These are phyloP conservation scores for Nymphalis c-album DNA, from an alignment of 2,888 invertebrate genomes.

Conservation along the genomic window DNA sequence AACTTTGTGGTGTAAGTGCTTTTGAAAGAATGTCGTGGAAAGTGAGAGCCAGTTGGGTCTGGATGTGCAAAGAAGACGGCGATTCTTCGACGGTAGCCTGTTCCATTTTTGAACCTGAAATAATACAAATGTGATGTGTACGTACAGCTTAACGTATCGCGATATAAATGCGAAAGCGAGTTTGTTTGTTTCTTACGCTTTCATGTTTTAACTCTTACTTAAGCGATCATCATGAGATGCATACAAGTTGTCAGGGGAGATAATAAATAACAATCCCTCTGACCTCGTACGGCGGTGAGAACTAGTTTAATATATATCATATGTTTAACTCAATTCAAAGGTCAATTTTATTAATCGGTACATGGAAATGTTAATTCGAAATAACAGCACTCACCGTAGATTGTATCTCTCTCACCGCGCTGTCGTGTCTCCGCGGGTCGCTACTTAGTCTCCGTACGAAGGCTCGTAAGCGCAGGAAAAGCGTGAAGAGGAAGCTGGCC, in stretches of 20 bases:
- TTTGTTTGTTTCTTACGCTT: too few species aligned
- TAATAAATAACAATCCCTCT: too few species aligned
- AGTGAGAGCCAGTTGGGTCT: slow-evolving; percentile 86
- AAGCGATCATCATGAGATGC: too few species aligned
- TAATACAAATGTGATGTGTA: neutral
- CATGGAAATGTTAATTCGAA: neutral
- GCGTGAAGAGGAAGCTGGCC: slow-evolving; percentile 83
- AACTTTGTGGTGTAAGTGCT: slow-evolving; percentile 83
- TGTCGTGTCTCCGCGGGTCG: slow-evolving; percentile 67
- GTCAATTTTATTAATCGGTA: too few species aligned
- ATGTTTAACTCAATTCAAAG: too few species aligned
- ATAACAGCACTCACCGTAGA: slow-evolving; percentile 49
- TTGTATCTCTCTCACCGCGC: slow-evolving; percentile 74
- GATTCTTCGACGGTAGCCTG: slow-evolving; percentile 63
- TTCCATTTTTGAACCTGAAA: slow-evolving; percentile 79
- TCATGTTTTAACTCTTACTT: too few species aligned
- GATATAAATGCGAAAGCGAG: too few species aligned
- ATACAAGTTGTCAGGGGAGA: too few species aligned
- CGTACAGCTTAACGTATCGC: too few species aligned
- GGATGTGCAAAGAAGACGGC: slow-evolving; percentile 83
- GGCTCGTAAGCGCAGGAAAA: slow-evolving; percentile 64
- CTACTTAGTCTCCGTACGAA: slow-evolving; percentile 61
- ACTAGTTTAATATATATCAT: too few species aligned
- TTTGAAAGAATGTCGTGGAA: slow-evolving; percentile 85
- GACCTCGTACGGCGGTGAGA: too few species aligned